Evolutionary conservation across 2,797 vertebrate genomes (phyloP), one percentile per base, ranked within the genome.

Genomic region (Naso thynnoides): DNA sequence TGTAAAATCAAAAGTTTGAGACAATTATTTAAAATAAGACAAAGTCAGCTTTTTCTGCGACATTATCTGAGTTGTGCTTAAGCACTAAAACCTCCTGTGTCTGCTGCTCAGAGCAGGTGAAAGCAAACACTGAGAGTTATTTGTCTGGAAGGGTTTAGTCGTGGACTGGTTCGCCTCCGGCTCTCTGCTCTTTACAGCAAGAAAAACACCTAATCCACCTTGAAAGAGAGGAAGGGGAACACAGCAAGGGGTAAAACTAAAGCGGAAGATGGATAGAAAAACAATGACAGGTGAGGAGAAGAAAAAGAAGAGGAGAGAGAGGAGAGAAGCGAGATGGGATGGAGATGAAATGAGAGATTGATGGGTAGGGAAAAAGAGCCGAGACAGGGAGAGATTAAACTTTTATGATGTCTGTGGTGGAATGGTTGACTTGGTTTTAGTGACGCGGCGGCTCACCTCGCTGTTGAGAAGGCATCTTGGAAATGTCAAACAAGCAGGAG

Each of bases 351-450:
- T 57, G 45, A 58, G 57, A 79, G 68, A 76, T 72, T 67, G 68
- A 85, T 76, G 2, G 61, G n/a, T 23, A 7, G 21, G 48, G 61
- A 71, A 45, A 42, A 61, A 56, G 27, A 69, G 44, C 21, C 0
- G 62, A 64, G 64, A 75, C 58, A 8, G 47, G 1, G 33, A 53
- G 62, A 66, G 62, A 81, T 83, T 66, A 76, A 83, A 79, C 36
- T 75, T 79, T 79, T 62, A 67, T 68, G 70, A 73, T 62, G 68
- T 71, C 79, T 64, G 66, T 50, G 69, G 75, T 53, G 53, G 60
- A 74, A 55, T 36, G 78, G 65, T 76, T 62, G 63, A 67, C 65
- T 72, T 47, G 68, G 45, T 60, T 68, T 81, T 56, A 63, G 71
- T 14, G 48, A 68, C 62, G 70, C 73, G 39, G 31, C 13, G 8